These are phyloP conservation scores for Istiophorus platypterus DNA, from an alignment of 2,113 vertebrate genomes.

Conservation along the genomic window DNA sequence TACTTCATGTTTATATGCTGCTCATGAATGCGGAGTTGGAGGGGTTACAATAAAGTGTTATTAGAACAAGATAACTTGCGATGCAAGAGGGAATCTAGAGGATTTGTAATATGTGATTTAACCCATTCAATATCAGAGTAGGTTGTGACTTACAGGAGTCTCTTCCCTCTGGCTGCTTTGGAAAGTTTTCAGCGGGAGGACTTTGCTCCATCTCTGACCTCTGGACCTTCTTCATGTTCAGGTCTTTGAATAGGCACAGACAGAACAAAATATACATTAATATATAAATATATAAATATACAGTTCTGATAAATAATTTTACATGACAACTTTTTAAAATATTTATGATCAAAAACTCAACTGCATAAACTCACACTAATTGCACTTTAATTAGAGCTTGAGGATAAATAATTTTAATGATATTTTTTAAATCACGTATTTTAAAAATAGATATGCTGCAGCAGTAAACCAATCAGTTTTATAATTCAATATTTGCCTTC, in stretches of 20 bases:
- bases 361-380: too few species aligned
- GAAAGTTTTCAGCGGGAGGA: conserved; percentile 32
- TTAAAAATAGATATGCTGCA: too few species aligned
- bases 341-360: too few species aligned
- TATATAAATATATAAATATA: too few species aligned
- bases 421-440: too few species aligned
- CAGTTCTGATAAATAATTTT: too few species aligned
- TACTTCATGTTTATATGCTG: neutral
- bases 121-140: neutral
- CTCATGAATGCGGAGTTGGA: neutral
- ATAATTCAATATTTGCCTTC: too few species aligned
- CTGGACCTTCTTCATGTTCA: conserved; percentile 75
- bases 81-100: neutral
- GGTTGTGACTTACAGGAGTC: conserved; percentile 50
- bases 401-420: neutral
- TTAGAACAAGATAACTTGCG: too few species aligned
- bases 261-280: too few species aligned
- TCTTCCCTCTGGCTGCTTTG: conserved; percentile 64
- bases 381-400: neutral
- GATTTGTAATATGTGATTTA: neutral
- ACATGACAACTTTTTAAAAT: too few species aligned
- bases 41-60: neutral
- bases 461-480: too few species aligned
- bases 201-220: conserved; percentile 53
- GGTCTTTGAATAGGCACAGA: conserved; percentile 55